phyloP scores from a whole-genome alignment of 1,140 invertebrate species.

The Metaphire vulgaris region DNA sequence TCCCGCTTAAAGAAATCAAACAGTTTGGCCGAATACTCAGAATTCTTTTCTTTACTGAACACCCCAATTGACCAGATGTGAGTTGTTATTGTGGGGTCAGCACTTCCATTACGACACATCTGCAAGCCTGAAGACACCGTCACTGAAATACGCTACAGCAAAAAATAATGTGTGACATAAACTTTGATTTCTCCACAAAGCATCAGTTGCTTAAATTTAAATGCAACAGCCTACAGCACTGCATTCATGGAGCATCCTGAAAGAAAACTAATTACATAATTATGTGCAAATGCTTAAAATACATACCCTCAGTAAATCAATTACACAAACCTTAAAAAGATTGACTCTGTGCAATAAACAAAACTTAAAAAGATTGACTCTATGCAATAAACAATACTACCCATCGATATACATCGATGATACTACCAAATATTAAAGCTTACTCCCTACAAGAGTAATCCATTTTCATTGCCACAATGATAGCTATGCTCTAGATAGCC shows the following conservation, averaged over 20 bases:
- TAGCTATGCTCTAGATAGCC: too few relatives aligned
- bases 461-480: too few relatives aligned
- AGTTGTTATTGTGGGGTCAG: not conserved
- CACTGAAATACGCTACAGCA: not conserved
- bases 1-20: constrained; percentile 4
- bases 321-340: not conserved
- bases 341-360: too few relatives aligned
- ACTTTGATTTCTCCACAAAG: too few relatives aligned
- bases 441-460: too few relatives aligned
- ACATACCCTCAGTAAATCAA: not conserved
- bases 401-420: too few relatives aligned
- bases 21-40: constrained; percentile 1
- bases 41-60: not conserved
- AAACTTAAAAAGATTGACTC: too few relatives aligned
- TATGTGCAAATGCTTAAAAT: not conserved
- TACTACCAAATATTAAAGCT: too few relatives aligned
- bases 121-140: not conserved
- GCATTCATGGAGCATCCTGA: not conserved
- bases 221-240: not conserved
- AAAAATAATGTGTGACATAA: too few relatives aligned
- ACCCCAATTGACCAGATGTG: constrained; percentile 10
- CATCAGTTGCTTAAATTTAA: too few relatives aligned
- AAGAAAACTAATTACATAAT: not conserved
- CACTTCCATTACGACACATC: constrained; percentile 1
- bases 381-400: too few relatives aligned